phyloP scores from a whole-genome alignment of 2,113 vertebrate genomes.

The Craseonycteris thonglongyai region DNA sequence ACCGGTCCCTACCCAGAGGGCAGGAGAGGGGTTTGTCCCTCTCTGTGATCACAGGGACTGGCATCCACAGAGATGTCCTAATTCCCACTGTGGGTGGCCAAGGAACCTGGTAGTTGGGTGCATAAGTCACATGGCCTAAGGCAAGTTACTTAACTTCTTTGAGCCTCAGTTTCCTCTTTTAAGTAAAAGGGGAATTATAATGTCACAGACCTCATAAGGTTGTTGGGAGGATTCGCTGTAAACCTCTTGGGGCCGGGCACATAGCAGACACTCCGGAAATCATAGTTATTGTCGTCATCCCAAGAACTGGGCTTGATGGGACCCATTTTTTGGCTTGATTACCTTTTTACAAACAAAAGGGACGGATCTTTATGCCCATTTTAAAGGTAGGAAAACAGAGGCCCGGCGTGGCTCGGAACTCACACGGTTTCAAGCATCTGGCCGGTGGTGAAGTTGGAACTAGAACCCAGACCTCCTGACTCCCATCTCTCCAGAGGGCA shows the following conservation, averaged over 20 bases:
- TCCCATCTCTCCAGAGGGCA: neutral
- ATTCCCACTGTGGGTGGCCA: neutral
- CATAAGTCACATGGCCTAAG: neutral
- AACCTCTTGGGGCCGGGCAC: neutral
- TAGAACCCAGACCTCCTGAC: neutral
- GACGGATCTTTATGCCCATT: neutral
- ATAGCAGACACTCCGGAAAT: neutral
- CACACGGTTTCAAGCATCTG: fast-evolving
- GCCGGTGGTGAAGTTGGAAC: neutral
- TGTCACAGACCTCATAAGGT: neutral
- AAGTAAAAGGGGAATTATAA: neutral
- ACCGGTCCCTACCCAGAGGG: neutral
- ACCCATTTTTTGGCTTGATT: neutral
- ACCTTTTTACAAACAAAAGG: neutral
- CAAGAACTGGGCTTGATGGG: neutral
- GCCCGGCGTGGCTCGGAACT: neutral
- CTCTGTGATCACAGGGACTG: fast-evolving
- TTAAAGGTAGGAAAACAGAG: slow-evolving; percentile 47
- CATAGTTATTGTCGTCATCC: neutral
- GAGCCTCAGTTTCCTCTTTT: slow-evolving; percentile 27
- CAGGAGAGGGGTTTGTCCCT: neutral
- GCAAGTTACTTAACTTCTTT: neutral
- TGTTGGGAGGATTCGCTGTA: neutral
- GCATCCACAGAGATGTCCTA: neutral
- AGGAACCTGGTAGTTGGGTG: neutral